Conservation (phyloP, 1,140 invertebrate genomes). For the Plectrocnemia conspersa region DNA sequence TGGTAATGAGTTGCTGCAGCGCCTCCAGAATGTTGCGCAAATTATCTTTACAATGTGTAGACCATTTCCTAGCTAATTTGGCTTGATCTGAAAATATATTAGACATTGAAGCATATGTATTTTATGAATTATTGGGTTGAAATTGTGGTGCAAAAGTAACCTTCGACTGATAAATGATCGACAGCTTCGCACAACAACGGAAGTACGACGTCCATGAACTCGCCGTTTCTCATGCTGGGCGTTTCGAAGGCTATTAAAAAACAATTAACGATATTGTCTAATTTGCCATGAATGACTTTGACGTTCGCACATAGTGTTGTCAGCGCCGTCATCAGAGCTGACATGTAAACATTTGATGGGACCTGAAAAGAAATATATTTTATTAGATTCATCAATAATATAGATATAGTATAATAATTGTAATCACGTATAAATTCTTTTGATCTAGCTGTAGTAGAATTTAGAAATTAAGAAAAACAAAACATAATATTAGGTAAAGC, state of each 20-base stretch:
- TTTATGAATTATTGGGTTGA: background rate
- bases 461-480: too few species aligned
- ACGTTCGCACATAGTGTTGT: constrained; percentile 67
- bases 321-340: constrained; percentile 74
- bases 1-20: constrained; percentile 83
- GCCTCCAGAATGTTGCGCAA: constrained; percentile 71
- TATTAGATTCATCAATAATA: background rate
- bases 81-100: constrained; percentile 59
- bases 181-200: constrained; percentile 77
- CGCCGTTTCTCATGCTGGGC: constrained; percentile 66
- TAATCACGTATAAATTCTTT: background rate
- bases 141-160: constrained; percentile 32
- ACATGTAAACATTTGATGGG: constrained; percentile 51
- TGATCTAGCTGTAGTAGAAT: too few species aligned
- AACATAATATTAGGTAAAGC: too few species aligned
- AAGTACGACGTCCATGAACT: constrained; percentile 77
- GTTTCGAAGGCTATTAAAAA: constrained; percentile 87
- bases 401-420: background rate
- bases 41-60: constrained; percentile 63
- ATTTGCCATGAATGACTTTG: constrained; percentile 44
- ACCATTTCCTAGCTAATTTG: constrained; percentile 74
- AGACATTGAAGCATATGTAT: background rate
- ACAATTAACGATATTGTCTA: constrained; percentile 64
- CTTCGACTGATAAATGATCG: constrained; percentile 62
- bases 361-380: constrained; percentile 38